phyloP scores from a whole-genome alignment of 92 coral and sea anemone genomes.

The Palythoa heliodiscus region DNA sequence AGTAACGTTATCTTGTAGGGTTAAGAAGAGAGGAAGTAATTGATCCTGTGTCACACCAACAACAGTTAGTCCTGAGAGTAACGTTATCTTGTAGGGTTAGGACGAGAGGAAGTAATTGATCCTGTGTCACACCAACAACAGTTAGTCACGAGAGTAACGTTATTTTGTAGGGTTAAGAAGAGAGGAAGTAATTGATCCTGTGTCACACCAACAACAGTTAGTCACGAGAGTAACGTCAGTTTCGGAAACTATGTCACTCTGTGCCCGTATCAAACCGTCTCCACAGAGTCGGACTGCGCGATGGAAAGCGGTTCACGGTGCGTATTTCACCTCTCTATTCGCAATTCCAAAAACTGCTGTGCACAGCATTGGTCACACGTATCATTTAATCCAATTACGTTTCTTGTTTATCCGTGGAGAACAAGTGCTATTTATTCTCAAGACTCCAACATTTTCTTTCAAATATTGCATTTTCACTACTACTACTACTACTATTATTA shows the following conservation, averaged over 20 bases:
- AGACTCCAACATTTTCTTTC: no score
- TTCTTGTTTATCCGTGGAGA: no score
- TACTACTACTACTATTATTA: no score
- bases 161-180: slow-evolving; percentile 52
- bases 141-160: background rate
- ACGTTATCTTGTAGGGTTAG: no score
- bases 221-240: slow-evolving; percentile 62
- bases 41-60: slow-evolving; percentile 60
- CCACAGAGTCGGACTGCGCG: slow-evolving; percentile 50
- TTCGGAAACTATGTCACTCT: slow-evolving; percentile 59
- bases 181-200: slow-evolving; percentile 64
- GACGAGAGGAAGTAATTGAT: no score
- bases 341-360: no score
- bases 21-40: slow-evolving; percentile 53
- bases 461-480: no score
- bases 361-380: no score
- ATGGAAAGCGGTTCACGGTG: slow-evolving; percentile 86
- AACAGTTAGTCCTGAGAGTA: slow-evolving; percentile 68
- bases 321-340: background rate
- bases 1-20: slow-evolving; percentile 40
- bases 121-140: no score
- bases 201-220: slow-evolving; percentile 61
- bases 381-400: no score
- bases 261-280: slow-evolving; percentile 54
- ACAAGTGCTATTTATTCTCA: no score